phyloP scores from a whole-genome alignment of 30 jellyfish, hydroid and myxozoan genomes.

The Hydractinia symbiolongicarpus region DNA sequence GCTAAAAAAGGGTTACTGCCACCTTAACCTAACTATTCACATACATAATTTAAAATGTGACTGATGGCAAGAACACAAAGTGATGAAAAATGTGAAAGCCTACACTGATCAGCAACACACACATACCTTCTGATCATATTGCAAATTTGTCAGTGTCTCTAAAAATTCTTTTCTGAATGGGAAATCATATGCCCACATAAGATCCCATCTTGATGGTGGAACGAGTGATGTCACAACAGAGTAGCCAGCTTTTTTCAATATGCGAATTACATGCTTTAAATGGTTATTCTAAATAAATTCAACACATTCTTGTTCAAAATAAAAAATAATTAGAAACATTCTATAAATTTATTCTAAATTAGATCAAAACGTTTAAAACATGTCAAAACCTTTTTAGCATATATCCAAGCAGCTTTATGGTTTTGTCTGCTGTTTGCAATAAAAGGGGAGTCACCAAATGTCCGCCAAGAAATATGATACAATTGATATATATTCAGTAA shows the following conservation, averaged over 20 bases:
- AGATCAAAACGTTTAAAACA: background rate
- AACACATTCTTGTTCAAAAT: background rate
- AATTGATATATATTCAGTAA: slow-evolving; percentile 4
- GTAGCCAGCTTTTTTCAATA: slow-evolving; percentile 65
- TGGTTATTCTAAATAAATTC: slow-evolving; percentile 47
- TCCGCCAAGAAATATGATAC: background rate
- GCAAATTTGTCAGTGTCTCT: slow-evolving; percentile 33
- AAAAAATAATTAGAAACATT: too few species aligned
- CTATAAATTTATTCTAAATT: too few species aligned
- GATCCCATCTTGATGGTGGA: slow-evolving; percentile 80
- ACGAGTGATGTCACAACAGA: slow-evolving; percentile 45
- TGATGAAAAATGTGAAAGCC: too few species aligned
- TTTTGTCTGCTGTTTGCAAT: background rate
- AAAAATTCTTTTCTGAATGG: slow-evolving; percentile 51
- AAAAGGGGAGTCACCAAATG: slow-evolving; percentile 18
- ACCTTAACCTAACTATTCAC: too few species aligned
- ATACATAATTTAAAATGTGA: too few species aligned
- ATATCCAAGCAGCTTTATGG: slow-evolving; percentile 9
- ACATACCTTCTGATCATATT: slow-evolving; percentile 47
- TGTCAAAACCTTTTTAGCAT: slow-evolving; percentile 5
- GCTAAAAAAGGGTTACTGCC: too few species aligned
- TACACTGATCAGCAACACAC: background rate
- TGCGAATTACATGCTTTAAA: slow-evolving; percentile 66
- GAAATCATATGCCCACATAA: slow-evolving; percentile 88
- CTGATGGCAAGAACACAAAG: too few species aligned